Conservation (phyloP, 2,888 invertebrate genomes). For the Diplolepis rosae region DNA sequence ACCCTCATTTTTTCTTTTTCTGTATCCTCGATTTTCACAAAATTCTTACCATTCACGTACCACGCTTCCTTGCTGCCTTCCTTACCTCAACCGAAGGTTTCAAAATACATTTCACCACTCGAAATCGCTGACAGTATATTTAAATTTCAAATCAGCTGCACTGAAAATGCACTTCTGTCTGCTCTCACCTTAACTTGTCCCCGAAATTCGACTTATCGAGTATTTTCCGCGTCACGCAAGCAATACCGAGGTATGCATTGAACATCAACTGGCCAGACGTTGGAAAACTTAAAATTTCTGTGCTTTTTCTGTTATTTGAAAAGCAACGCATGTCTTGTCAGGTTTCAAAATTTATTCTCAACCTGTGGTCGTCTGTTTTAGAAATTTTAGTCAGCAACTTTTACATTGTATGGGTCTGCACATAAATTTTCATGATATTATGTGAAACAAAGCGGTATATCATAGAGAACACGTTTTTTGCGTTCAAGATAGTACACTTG, state of each 20-base stretch:
- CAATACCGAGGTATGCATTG: slow-evolving; percentile 25
- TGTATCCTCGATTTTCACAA: slow-evolving; percentile 29
- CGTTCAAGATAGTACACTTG: too few relatives aligned
- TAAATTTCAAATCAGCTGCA: slow-evolving; percentile 26
- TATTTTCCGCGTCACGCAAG: slow-evolving; percentile 18
- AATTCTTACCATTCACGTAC: slow-evolving; percentile 12
- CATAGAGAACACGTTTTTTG: too few relatives aligned
- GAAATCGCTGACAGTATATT: slow-evolving; percentile 26
- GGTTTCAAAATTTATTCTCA: slow-evolving; percentile 19
- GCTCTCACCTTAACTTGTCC: background rate
- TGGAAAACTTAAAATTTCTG: slow-evolving; percentile 25
- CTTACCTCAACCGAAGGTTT: slow-evolving; percentile 32
- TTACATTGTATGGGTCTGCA: background rate
- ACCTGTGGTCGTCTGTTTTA: slow-evolving; percentile 10
- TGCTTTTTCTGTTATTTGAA: slow-evolving; percentile 23
- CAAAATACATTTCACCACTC: slow-evolving; percentile 14
- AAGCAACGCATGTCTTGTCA: slow-evolving; percentile 27
- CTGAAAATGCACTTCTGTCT: slow-evolving; percentile 4
- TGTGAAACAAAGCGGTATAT: too few relatives aligned
- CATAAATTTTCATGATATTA: slow-evolving; percentile 23
- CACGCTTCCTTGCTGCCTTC: slow-evolving; percentile 10
- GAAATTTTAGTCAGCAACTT: background rate
- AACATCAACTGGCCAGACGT: slow-evolving; percentile 10
- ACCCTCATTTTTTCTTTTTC: slow-evolving; percentile 43
- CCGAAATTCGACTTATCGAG: slow-evolving; percentile 23